These are phyloP conservation scores for Montipora foliosa DNA, from an alignment of 64 coral and sea anemone genomes.

Conservation along the genomic window DNA sequence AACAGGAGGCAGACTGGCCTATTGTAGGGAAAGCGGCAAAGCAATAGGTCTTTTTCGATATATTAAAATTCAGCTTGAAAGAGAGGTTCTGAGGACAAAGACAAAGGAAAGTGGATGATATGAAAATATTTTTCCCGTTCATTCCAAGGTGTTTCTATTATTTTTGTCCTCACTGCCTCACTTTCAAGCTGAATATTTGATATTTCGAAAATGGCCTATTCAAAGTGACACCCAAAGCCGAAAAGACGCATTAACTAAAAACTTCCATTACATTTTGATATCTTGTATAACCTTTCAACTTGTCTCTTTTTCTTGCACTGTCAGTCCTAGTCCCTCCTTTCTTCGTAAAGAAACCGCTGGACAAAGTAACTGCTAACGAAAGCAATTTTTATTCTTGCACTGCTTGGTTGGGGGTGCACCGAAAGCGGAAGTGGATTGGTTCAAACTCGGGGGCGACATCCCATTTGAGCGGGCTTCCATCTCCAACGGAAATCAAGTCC, in stretches of 20 bases:
- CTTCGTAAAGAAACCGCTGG: slow-evolving; percentile 65
- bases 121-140: no score
- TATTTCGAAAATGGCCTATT: no score
- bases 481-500: not conserved
- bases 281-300: slow-evolving; percentile 2
- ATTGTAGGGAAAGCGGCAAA: no score
- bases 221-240: not conserved
- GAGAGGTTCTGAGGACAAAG: no score
- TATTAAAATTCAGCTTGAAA: no score
- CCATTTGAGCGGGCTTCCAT: slow-evolving; percentile 25
- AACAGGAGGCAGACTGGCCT: no score
- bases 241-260: not conserved
- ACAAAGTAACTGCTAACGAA: slow-evolving; percentile 54
- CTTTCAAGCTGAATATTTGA: no score
- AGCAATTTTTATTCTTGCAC: slow-evolving; percentile 21
- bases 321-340: slow-evolving; percentile 35
- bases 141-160: no score
- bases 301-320: slow-evolving; percentile 41
- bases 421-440: slow-evolving; percentile 67
- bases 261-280: not conserved
- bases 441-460: slow-evolving; percentile 24
- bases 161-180: no score
- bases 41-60: no score
- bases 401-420: slow-evolving; percentile 51
- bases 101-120: no score